These are phyloP conservation scores for Hippopotamyrus pictus DNA, from an alignment of 2,797 vertebrate genomes.

Conservation along the genomic window DNA sequence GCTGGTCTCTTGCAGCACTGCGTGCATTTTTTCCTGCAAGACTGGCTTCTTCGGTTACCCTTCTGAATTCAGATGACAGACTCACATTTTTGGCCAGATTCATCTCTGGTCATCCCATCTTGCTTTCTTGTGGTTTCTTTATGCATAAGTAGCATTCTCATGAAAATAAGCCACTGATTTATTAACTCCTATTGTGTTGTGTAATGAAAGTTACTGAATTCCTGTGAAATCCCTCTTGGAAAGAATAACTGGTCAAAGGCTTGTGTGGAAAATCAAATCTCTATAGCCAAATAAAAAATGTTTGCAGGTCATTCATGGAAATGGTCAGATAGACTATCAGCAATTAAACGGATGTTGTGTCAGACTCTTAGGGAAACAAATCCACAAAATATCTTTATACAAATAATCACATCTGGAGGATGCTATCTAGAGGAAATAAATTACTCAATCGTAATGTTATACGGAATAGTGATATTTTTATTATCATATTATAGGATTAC, in stretches of 20 bases:
- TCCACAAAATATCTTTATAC: conserved; percentile 32
- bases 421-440: conserved; percentile 33
- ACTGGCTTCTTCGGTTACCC: neutral
- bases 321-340: neutral
- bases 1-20: neutral
- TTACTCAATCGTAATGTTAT: conserved; percentile 36
- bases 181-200: neutral
- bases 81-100: neutral
- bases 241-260: neutral
- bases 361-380: neutral
- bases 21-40: neutral
- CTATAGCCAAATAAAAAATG: neutral
- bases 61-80: neutral
- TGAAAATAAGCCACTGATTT: neutral
- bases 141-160: neutral
- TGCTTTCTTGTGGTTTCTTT: neutral
- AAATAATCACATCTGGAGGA: conserved; percentile 37
- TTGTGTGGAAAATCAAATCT: neutral
- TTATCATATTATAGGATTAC: conserved; percentile 74
- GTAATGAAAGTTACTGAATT: conserved; percentile 17
- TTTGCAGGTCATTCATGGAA: neutral
- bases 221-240: conserved; percentile 20
- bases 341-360: neutral
- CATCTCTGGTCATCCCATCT: neutral
- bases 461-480: conserved; percentile 39